Percentiles rank a stretch among this genome's conserved stretches.
phyloP scores from a whole-genome alignment of 2,797 vertebrate species.

The Gymnothorax javanicus region DNA sequence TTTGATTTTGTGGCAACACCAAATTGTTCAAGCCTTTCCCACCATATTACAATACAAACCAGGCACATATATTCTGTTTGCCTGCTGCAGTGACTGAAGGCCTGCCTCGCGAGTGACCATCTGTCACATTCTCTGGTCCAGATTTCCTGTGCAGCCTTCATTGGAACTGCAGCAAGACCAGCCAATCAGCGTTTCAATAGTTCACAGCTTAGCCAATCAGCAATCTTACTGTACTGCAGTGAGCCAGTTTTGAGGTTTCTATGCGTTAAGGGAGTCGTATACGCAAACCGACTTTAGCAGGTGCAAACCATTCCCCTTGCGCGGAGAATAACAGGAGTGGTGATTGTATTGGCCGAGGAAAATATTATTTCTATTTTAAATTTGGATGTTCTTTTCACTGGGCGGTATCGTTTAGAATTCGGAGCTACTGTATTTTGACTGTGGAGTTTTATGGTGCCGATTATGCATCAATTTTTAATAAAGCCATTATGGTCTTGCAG shows the following conservation, averaged over 20 bases:
- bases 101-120: conserved; percentile 15
- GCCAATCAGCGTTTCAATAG: conserved; percentile 8
- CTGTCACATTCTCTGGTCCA: conserved; percentile 18
- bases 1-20: not conserved
- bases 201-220: not conserved
- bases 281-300: not conserved
- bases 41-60: not conserved
- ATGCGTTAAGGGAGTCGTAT: not conserved
- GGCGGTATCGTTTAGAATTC: not conserved
- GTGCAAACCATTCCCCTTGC: not conserved
- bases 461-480: conserved; percentile 26
- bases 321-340: not conserved
- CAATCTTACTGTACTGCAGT: not conserved
- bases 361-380: not conserved
- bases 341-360: not conserved
- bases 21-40: not conserved
- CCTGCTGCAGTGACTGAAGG: not conserved
- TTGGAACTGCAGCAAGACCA: conserved; percentile 4
- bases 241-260: not conserved
- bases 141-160: not conserved
- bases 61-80: not conserved
- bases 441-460: conserved; percentile 23
- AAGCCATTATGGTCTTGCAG: conserved; percentile 6
- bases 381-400: not conserved
- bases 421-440: not conserved